Base-by-base conservation (phyloP, 2,888 invertebrate genomes). In the Tupiocoris notatus region DNA sequence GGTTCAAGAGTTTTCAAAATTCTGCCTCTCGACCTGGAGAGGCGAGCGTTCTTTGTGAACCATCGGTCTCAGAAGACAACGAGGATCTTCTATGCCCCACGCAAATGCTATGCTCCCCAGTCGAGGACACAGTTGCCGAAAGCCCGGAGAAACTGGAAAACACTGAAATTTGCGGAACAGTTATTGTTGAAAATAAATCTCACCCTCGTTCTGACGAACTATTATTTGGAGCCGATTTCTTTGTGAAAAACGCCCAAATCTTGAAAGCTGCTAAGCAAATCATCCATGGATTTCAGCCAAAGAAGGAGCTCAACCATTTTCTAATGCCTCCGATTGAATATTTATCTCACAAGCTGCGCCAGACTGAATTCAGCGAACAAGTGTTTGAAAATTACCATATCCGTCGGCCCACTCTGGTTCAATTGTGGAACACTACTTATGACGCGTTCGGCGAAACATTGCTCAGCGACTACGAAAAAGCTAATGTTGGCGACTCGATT, bases 241-340 rank as follows among this genome's bases (percentile, higher is more conserved):
- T 73, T 20, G 20, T 21, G 54, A 73, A 54, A 23, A 73, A 73
- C 39, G 62, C 18, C 3, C 21, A 1, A 20, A 61, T 73, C 25
- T 20, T 16, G 6, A 61, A 39, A 23, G 56, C 18, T 0, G 20
- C 63, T 20, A 20, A 61, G 6, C 20, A 63, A 62, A 22, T 73
- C 16, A 58, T 75, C 16, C 56, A 65, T 25, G 75, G 65, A 57
- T 16, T 6, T 17, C 56, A 75, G 22, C 75, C 75, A 0, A 64
- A 65, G 24, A 64, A 57, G 25, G 76, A 76, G 68, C 20, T 76
- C 0, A 76, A 76, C 39, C 76, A 76, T 54, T 75, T 75, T 17
- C 21, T 75, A 23, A 64, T 65, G 65, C 75, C 65, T 16, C 64
- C 65, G 0, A 75, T 75, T 64, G 65, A 75, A 18, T 75, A 75